These are phyloP conservation scores for Xiphophorus birchmanni DNA, from an alignment of 2,797 vertebrate genomes.

Conservation along the genomic window DNA sequence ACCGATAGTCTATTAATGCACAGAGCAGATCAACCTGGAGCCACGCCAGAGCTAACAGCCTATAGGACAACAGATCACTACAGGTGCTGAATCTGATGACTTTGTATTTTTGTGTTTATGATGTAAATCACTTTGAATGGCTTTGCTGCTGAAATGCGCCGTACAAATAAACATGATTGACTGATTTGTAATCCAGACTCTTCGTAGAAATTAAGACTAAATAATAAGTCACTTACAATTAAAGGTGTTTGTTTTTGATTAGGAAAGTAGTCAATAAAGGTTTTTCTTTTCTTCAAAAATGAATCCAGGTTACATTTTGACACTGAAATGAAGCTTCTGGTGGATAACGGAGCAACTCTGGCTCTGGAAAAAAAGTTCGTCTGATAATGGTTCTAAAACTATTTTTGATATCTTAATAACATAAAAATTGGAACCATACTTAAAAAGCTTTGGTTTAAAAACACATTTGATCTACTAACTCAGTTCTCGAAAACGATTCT, in stretches of 20 bases:
- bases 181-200: not conserved
- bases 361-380: not conserved
- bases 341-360: not conserved
- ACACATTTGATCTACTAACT: not conserved
- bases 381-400: not conserved
- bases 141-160: too few relatives aligned
- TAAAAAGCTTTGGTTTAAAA: not conserved
- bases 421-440: not conserved
- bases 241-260: not conserved
- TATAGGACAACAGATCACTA: not conserved
- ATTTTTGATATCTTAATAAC: not conserved
- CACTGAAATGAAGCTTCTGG: not conserved
- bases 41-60: not conserved
- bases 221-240: not conserved
- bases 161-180: too few relatives aligned
- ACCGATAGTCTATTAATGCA: not conserved
- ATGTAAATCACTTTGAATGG: too few relatives aligned
- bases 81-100: not conserved
- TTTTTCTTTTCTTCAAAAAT: not conserved
- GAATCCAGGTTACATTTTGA: not conserved
- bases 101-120: too few relatives aligned
- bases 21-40: not conserved
- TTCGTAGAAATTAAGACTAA: not conserved
- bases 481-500: not conserved
- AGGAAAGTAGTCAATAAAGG: not conserved